Evolutionary conservation across 1,140 invertebrate species (phyloP).

Genomic region (Euwallacea similis): DNA sequence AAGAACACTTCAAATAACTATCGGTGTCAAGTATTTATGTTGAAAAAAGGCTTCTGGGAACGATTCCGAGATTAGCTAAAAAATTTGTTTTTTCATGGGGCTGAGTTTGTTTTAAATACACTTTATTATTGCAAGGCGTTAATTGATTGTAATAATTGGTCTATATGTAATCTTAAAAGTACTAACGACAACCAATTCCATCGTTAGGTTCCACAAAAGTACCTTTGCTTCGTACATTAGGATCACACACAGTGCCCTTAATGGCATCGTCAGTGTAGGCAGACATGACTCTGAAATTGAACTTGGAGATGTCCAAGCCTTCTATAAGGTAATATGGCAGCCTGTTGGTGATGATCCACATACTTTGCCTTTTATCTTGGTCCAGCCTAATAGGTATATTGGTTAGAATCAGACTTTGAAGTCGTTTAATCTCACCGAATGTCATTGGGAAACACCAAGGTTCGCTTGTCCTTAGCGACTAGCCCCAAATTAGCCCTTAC

Average conservation of each 20-base stretch:
- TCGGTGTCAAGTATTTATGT: no score
- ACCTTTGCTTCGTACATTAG: conserved; percentile 44
- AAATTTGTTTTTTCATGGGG: background rate
- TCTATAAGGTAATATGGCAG: conserved; percentile 74
- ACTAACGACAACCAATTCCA: conserved; percentile 43
- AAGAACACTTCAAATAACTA: no score
- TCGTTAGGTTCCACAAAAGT: conserved; percentile 26
- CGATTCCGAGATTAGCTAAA: background rate
- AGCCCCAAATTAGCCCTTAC: conserved; percentile 63
- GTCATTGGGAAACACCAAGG: conserved; percentile 77
- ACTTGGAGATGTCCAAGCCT: conserved; percentile 63
- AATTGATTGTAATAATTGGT: background rate
- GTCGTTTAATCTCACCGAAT: conserved; percentile 55
- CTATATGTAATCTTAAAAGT: background rate
- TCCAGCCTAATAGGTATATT: conserved; percentile 57
- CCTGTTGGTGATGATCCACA: conserved; percentile 76
- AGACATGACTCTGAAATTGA: conserved; percentile 73
- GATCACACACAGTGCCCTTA: conserved; percentile 70
- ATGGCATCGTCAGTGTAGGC: conserved; percentile 64
- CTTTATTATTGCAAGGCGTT: background rate
- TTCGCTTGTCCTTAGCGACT: conserved; percentile 61
- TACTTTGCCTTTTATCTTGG: conserved; percentile 64
- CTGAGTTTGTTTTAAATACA: no score
- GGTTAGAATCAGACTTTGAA: background rate
- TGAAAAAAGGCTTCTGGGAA: background rate